phyloP scores from a whole-genome alignment of 2,113 vertebrate species.

The Protobothrops flavoviridis region DNA sequence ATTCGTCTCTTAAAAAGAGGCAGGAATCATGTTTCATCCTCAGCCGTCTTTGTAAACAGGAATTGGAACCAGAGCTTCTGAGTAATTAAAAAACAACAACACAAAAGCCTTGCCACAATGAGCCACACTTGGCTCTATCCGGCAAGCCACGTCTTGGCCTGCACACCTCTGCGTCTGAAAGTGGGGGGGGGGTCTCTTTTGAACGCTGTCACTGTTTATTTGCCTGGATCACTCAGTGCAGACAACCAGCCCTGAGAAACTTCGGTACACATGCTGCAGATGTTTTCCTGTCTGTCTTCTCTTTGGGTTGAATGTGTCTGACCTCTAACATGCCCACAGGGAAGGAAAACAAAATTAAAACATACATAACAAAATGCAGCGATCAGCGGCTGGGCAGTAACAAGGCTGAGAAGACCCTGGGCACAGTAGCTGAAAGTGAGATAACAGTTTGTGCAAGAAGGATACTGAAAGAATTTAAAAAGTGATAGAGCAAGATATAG shows the following conservation, averaged over 20 bases:
- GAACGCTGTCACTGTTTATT: constrained; percentile 51
- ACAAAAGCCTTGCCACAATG: constrained; percentile 56
- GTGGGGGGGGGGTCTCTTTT: constrained; percentile 36
- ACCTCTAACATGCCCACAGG: constrained; percentile 49
- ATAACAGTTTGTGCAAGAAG: neutral
- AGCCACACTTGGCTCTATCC: constrained; percentile 62
- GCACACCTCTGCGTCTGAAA: constrained; percentile 57
- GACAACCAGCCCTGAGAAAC: constrained; percentile 36
- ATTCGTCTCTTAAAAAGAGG: constrained; percentile 68
- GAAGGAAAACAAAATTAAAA: constrained; percentile 26
- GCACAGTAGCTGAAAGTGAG: neutral
- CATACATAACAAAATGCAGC: neutral
- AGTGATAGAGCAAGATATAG: neutral
- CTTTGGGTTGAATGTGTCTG: constrained; percentile 56
- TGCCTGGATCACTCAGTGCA: constrained; percentile 49
- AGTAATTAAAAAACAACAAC: constrained; percentile 66
- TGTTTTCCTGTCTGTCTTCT: neutral
- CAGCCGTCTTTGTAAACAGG: constrained; percentile 67
- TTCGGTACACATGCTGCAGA: neutral
- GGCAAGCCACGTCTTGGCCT: constrained; percentile 69
- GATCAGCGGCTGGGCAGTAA: neutral
- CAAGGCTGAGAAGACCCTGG: neutral
- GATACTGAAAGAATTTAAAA: neutral
- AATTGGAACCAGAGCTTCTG: constrained; percentile 61
- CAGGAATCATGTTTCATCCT: constrained; percentile 74